Conservation (phyloP, 2,888 invertebrate species). For the Eupithecia abbreviata region DNA sequence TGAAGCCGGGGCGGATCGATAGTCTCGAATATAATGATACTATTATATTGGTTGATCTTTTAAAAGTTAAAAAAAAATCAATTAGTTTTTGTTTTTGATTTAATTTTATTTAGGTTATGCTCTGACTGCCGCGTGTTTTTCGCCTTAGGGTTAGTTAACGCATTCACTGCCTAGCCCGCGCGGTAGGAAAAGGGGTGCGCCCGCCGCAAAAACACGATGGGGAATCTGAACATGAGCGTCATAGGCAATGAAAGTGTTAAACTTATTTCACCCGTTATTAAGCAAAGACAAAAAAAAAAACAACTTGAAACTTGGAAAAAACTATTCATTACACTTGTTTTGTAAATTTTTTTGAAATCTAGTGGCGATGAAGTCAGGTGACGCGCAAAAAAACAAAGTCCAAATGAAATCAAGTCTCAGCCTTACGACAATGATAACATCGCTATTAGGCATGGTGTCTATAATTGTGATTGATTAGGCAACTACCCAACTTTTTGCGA, state of each 20-base stretch:
- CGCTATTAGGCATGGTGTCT: slow-evolving; percentile 46
- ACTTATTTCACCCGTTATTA: too few species aligned
- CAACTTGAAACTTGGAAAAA: not conserved
- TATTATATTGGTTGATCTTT: not conserved
- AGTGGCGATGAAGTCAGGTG: slow-evolving; percentile 4
- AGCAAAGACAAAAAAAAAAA: not conserved
- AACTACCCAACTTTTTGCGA: slow-evolving; percentile 49
- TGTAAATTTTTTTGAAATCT: not conserved
- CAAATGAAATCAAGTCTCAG: slow-evolving; percentile 45
- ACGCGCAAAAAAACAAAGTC: slow-evolving; percentile 32
- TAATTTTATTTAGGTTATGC: too few species aligned
- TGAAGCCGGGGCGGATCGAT: too few species aligned
- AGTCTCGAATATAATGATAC: not conserved
- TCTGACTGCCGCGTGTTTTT: too few species aligned
- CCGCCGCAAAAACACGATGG: too few species aligned
- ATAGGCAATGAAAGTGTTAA: too few species aligned
- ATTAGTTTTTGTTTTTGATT: too few species aligned
- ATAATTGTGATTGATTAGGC: slow-evolving; percentile 60
- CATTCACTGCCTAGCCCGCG: too few species aligned
- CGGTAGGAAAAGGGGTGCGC: too few species aligned
- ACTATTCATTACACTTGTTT: not conserved
- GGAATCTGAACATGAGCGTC: too few species aligned
- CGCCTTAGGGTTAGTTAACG: too few species aligned
- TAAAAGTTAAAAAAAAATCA: too few species aligned
- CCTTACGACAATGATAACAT: slow-evolving; percentile 47